A percentile compares a stretch with the other conserved stretches of the same genome.
These are phyloP conservation scores for Empidonax traillii DNA, from an alignment of 2,113 vertebrate species.

Conservation along the genomic window DNA sequence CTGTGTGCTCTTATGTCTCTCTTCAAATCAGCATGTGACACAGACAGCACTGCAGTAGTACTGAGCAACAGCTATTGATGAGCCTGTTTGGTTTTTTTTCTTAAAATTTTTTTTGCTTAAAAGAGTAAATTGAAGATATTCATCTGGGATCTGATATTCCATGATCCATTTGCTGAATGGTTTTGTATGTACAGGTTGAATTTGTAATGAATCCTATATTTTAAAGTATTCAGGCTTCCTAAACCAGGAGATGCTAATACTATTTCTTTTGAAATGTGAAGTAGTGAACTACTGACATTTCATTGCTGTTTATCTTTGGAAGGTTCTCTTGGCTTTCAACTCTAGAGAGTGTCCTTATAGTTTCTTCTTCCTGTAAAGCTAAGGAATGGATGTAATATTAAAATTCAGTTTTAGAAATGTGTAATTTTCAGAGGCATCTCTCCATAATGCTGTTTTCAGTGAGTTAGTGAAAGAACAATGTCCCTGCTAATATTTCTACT, in stretches of 20 bases:
- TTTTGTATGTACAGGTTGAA: background rate
- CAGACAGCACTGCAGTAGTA: background rate
- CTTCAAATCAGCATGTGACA: background rate
- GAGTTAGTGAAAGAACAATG: background rate
- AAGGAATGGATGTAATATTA: background rate
- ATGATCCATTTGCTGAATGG: background rate
- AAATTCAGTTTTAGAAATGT: background rate
- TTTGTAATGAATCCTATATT: background rate
- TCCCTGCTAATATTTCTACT: background rate
- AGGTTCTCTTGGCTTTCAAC: background rate
- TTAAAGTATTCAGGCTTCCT: background rate
- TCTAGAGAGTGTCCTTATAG: background rate
- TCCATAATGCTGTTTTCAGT: background rate
- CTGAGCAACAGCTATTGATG: background rate
- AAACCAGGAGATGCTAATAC: background rate
- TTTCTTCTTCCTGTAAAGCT: background rate
- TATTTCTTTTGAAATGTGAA: background rate
- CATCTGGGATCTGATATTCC: background rate
- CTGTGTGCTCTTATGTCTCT: fast-evolving
- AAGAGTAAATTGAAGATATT: background rate
- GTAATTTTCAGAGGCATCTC: background rate
- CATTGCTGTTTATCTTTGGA: background rate
- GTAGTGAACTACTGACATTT: background rate
- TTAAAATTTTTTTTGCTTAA: background rate
- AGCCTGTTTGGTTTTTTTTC: background rate